phyloP scores from a whole-genome alignment of 2,113 vertebrate species.

The Alectura lathami region DNA sequence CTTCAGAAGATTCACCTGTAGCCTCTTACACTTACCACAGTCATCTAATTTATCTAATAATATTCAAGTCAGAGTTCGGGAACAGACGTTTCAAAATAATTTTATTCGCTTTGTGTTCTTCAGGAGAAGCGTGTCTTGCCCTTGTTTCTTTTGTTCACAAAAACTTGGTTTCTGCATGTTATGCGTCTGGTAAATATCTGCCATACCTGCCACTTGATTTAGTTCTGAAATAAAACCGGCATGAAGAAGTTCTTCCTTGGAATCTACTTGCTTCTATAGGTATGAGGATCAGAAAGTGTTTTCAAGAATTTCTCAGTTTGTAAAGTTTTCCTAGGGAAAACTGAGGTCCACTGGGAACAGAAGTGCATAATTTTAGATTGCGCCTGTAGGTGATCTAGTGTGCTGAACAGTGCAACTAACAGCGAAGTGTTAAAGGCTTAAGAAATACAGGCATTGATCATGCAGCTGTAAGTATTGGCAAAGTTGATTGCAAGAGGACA shows the following conservation, averaged over 20 bases:
- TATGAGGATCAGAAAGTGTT: background rate
- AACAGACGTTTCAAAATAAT: background rate
- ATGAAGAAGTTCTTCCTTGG: background rate
- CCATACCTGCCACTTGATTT: background rate
- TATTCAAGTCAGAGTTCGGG: background rate
- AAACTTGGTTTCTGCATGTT: background rate
- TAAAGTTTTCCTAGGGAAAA: background rate
- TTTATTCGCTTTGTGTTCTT: background rate
- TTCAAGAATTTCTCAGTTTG: background rate
- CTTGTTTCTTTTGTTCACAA: background rate
- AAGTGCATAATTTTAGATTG: background rate
- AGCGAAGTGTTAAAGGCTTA: background rate
- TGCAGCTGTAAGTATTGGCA: background rate
- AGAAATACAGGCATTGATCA: background rate
- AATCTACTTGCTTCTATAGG: background rate
- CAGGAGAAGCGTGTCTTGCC: background rate
- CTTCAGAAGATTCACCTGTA: background rate
- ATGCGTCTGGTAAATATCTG: rapidly evolving
- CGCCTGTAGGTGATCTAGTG: background rate
- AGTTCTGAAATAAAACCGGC: background rate
- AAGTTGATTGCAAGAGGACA: background rate
- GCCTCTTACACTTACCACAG: background rate
- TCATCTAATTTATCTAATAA: background rate
- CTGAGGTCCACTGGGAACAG: too few species aligned
- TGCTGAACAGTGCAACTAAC: background rate